Percentiles rank a stretch among this genome's conserved stretches.
Conservation (phyloP, 2,797 vertebrate genomes). For the Moxostoma hubbsi region DNA sequence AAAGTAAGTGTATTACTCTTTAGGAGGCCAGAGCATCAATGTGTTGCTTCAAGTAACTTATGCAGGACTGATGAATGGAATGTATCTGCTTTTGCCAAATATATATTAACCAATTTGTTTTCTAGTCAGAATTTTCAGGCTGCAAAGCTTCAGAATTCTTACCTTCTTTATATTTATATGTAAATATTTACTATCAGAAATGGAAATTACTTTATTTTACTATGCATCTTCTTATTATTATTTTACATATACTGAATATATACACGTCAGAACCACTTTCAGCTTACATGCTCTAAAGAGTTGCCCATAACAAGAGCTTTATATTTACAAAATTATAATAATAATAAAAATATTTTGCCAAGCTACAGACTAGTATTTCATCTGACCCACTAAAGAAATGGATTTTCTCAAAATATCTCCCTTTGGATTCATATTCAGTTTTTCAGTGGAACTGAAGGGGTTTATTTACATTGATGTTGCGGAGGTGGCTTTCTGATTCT, state of each 20-base stretch:
- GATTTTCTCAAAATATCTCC: slow-evolving; percentile 34
- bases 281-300: slow-evolving; percentile 43
- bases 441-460: background rate
- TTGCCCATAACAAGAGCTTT: background rate
- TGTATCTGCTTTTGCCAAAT: slow-evolving; percentile 52
- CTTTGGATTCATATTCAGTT: background rate
- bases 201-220: background rate
- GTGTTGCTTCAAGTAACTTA: slow-evolving; percentile 41
- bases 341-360: background rate
- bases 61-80: slow-evolving; percentile 44
- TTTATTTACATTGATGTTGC: slow-evolving; percentile 1
- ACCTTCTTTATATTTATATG: slow-evolving; percentile 20
- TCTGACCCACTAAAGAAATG: slow-evolving; percentile 25
- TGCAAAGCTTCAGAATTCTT: slow-evolving; percentile 48
- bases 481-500: slow-evolving; percentile 13
- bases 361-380: background rate
- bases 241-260: too few species aligned
- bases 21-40: slow-evolving; percentile 1
- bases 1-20: background rate
- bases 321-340: background rate
- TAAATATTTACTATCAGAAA: background rate
- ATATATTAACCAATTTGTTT: slow-evolving; percentile 34
- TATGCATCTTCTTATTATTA: too few species aligned
- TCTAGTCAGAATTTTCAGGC: slow-evolving; percentile 44
- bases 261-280: slow-evolving; percentile 63